Evolutionary conservation across 2,797 vertebrate species (phyloP), one percentile per base, ranked within the genome.

Genomic region (Vireo griseus): DNA sequence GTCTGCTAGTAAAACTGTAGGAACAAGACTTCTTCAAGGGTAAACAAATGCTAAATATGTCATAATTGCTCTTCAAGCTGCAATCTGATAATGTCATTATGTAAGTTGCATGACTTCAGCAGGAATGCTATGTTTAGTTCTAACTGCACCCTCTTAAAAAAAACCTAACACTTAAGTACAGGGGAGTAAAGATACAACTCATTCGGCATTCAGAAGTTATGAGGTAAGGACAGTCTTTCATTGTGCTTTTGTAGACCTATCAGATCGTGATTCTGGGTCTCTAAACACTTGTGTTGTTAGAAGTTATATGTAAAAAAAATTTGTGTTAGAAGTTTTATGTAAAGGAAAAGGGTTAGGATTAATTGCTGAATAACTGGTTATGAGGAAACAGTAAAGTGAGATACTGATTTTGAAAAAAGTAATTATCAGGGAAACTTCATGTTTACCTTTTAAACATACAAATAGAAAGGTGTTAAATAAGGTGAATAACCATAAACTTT

Each of bases 51-150:
- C 82, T 86, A 72, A 86, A 86, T 90, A 90, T 94, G 94, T 95
- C 82, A 93, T 94, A 96, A 95, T 94, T 81, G 85, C 85, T 88
- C 91, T 92, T 94, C 80, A 89, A 80, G 81, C 61, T 96, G 91
- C 91, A 94, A 96, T 92, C 35, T 95, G 92, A 95, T 95, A 95
- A 94, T 95, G 90, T 94, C 93, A 77, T 96, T 94, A 91, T 88
- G 66, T 91, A 96, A 93, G 82, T 86, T 93, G 68, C 54, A 93
- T 96, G 92, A 95, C 94, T 93, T 95, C 92, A 95, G 75, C 68
- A 83, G 93, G 82, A 93, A 92, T 88, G 87, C 89, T 96, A 92
- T 96, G 91, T 94, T 94, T 92, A 92, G 94, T 95, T 96, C 81
- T 83, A 63, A 76, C 83, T 12, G 3, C 89, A 57, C 57, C 1